Conservation (phyloP, 2,113 vertebrate species). For the Spilogale gracilis region DNA sequence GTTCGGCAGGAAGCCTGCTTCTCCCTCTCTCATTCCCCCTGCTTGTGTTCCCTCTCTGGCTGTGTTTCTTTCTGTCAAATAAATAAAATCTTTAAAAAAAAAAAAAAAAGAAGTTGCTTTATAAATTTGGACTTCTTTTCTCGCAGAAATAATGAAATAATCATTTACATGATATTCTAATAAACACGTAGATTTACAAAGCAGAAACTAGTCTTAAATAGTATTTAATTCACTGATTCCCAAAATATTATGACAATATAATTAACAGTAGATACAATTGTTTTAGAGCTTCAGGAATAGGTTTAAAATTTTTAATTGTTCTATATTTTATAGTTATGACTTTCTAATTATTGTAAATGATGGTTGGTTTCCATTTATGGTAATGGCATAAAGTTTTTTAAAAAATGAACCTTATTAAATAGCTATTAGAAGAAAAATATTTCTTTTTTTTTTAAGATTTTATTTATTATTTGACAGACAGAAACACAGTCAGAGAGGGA, state of each 20-base stretch:
- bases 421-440: conserved; percentile 26
- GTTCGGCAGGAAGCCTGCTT: too few relatives aligned
- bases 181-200: conserved; percentile 6
- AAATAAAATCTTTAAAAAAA: too few relatives aligned
- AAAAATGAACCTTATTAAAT: conserved; percentile 21
- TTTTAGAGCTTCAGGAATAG: neutral
- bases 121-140: neutral
- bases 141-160: conserved; percentile 51
- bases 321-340: neutral
- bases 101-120: conserved; percentile 32
- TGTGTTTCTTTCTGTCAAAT: too few relatives aligned
- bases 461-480: too few relatives aligned
- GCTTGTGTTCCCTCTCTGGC: too few relatives aligned
- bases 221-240: neutral
- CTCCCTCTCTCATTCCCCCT: too few relatives aligned
- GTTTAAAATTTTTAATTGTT: neutral
- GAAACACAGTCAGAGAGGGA: too few relatives aligned
- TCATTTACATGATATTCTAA: neutral
- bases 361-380: neutral
- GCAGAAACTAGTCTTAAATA: conserved; percentile 11
- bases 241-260: neutral
- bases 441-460: neutral
- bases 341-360: conserved; percentile 32
- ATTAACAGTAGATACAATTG: neutral
- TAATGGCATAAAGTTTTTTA: neutral